These are phyloP conservation scores for Mormyrus hasselquistii DNA, from an alignment of 2,797 vertebrate genomes.

Conservation along the genomic window DNA sequence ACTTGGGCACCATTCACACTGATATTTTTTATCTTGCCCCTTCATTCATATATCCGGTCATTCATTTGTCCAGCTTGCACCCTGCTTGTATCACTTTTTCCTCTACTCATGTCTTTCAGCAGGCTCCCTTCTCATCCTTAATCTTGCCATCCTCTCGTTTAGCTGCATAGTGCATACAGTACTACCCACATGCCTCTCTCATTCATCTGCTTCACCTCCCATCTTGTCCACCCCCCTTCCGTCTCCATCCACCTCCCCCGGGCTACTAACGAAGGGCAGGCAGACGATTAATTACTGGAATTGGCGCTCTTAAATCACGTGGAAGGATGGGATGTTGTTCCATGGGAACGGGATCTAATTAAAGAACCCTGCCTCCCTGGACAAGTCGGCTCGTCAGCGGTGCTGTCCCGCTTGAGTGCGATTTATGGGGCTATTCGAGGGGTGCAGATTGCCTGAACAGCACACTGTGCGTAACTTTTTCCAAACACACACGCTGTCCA, in stretches of 20 bases:
- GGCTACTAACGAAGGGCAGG: conserved; percentile 50
- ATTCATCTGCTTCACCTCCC: background rate
- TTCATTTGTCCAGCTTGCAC: background rate
- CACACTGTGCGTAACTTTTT: conserved; percentile 12
- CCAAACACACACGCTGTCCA: background rate
- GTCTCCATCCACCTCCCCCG: background rate
- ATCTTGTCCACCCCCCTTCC: background rate
- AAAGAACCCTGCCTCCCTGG: conserved; percentile 53
- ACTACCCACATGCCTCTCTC: background rate
- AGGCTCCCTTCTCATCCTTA: background rate
- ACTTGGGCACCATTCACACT: background rate
- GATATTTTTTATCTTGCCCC: background rate
- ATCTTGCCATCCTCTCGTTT: background rate
- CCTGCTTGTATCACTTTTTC: background rate
- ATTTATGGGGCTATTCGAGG: conserved; percentile 50
- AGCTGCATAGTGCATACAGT: background rate
- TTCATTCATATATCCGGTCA: background rate
- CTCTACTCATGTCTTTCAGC: background rate
- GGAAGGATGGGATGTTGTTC: conserved; percentile 66
- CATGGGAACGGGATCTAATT: conserved; percentile 64
- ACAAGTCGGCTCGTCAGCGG: conserved; percentile 57
- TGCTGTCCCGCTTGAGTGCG: conserved; percentile 50
- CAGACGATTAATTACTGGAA: conserved; percentile 59
- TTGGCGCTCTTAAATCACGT: conserved; percentile 60
- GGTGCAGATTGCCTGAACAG: background rate